Conservation (phyloP, 1,140 invertebrate species). For the Pogonomyrmex barbatus region DNA sequence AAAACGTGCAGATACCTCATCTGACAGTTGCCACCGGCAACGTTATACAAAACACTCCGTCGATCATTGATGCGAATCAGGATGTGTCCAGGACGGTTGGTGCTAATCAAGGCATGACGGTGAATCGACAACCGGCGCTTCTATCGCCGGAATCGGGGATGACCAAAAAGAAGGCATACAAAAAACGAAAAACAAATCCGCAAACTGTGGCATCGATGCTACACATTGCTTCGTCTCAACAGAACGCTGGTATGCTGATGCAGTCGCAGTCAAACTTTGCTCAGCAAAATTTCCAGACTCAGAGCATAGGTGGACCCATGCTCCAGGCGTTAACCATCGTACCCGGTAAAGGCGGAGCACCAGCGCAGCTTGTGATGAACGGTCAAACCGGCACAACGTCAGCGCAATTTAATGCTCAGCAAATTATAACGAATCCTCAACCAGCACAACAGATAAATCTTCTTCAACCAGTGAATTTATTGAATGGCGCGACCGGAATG, state of each 20-base stretch:
- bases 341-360: slow-evolving; percentile 90
- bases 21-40: slow-evolving; percentile 88
- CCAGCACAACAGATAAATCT: slow-evolving; percentile 92
- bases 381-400: slow-evolving; percentile 87
- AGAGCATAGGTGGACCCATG: slow-evolving; percentile 87
- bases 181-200: slow-evolving; percentile 90
- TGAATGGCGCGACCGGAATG: slow-evolving; percentile 90
- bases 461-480: slow-evolving; percentile 92
- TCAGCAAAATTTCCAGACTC: slow-evolving; percentile 84
- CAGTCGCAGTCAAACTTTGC: slow-evolving; percentile 84
- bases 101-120: slow-evolving; percentile 83
- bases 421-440: slow-evolving; percentile 90
- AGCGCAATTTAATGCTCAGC: slow-evolving; percentile 89
- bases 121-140: slow-evolving; percentile 87
- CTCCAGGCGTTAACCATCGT: slow-evolving; percentile 92
- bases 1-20: slow-evolving; percentile 89
- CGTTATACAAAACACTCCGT: slow-evolving; percentile 88
- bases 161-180: slow-evolving; percentile 89
- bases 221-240: slow-evolving; percentile 90
- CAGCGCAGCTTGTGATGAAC: slow-evolving; percentile 91
- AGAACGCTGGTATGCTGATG: slow-evolving; percentile 86
- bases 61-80: slow-evolving; percentile 85
- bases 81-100: slow-evolving; percentile 85
- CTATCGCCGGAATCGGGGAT: slow-evolving; percentile 89
- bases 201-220: slow-evolving; percentile 92